Evolutionary conservation across 2,888 invertebrate genomes (phyloP).

Genomic region (Bimastos eiseni): DNA sequence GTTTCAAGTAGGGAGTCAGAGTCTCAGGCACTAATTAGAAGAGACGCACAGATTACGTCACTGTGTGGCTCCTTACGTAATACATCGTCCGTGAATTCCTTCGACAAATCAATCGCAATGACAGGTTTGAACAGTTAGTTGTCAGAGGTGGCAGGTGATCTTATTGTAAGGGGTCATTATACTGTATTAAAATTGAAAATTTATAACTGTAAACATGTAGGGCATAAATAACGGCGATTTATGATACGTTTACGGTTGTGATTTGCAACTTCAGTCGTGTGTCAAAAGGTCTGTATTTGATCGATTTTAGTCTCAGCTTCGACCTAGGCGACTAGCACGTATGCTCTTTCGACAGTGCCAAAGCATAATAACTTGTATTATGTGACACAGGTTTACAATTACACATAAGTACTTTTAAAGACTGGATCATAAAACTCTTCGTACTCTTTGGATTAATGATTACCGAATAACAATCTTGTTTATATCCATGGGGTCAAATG

Average conservation of each 20-base stretch:
- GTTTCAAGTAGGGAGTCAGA: background rate
- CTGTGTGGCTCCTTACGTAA: background rate
- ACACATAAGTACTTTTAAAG: background rate
- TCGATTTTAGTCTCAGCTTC: background rate
- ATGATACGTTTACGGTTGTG: background rate
- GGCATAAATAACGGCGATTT: background rate
- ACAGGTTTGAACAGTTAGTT: background rate
- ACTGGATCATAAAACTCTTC: background rate
- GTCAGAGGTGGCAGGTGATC: background rate
- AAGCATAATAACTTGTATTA: background rate
- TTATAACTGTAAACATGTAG: background rate
- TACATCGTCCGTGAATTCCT: slow-evolving; percentile 13
- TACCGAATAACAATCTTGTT: background rate
- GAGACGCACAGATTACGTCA: background rate
- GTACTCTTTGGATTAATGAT: background rate
- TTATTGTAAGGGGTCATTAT: background rate
- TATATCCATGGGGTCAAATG: background rate
- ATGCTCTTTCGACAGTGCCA: background rate
- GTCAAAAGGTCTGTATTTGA: background rate
- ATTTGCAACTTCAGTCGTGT: background rate
- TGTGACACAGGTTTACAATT: background rate
- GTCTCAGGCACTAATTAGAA: no score
- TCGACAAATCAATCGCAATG: background rate
- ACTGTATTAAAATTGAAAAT: background rate
- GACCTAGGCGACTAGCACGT: background rate